Base-by-base conservation (phyloP, 30 jellyfish, hydroid and myxozoan genomes). In the Catostylus mosaicus region DNA sequence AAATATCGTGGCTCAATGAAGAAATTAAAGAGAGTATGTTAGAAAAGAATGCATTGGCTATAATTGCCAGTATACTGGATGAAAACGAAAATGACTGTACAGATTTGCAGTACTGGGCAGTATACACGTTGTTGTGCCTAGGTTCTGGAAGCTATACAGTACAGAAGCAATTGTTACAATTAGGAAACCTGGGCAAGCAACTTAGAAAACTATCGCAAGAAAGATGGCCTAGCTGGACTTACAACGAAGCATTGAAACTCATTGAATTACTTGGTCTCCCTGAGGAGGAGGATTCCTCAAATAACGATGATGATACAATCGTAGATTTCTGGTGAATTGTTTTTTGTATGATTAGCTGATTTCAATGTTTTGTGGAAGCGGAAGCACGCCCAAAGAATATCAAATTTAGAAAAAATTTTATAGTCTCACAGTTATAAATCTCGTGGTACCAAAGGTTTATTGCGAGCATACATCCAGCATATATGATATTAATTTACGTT, bases 101-200 rank as follows among this genome's bases (percentile, higher is more conserved):
- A 0, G 92, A 82, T 20, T 37, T 31, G 47, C 74, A 82, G n/a
- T 74, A 80, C 30, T 82, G 92, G 92, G 92, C 86, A 4, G 92
- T 69, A 45, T 82, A 82, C 30, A 82, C 81, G 16, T 22, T 82
- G 80, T 30, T 82, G 66, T 82, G 92, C 31, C 47, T 82, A 18
- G 92, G 80, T 18, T 32, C 86, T 11, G 80, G 74, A 12, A 35
- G 61, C 64, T 2, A 37, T 27, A 36, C 20, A 7, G 52, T 67
- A 10, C 92, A 82, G 37, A 40, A 20, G 33, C 73, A 59, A 32
- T 27, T 82, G 26, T 34, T 82, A 12, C 37, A 57, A 63, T 23
- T 82, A 7, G 46, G 78, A 27, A 30, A 69, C 31, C 79, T 82
- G 59, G 67, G 20, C 16, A n/a, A 7, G 5, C 48, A 31, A 27